Conservation (phyloP, 2,797 vertebrate species). For the Adelosebastes latens region DNA sequence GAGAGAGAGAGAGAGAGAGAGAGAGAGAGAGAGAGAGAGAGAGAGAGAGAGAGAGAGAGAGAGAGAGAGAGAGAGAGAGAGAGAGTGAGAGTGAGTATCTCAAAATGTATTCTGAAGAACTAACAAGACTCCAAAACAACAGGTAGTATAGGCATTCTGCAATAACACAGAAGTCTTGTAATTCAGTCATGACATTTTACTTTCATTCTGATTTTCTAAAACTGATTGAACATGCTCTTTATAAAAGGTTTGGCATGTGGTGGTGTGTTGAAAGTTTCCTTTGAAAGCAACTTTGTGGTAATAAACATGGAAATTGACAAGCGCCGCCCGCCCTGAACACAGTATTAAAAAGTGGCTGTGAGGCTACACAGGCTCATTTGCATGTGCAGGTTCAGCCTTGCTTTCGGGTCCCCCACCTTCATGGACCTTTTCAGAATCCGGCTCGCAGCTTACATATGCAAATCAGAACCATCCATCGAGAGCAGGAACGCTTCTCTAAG, state of each 20-base stretch:
- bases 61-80: no score
- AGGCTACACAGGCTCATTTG: background rate
- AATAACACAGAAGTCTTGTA: background rate
- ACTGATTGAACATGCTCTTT: background rate
- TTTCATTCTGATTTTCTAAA: slow-evolving; percentile 4
- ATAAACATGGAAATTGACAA: background rate
- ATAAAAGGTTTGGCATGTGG: background rate
- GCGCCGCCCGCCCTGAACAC: background rate
- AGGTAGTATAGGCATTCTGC: background rate
- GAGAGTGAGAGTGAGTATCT: no score
- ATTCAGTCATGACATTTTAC: background rate
- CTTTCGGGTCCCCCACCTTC: background rate
- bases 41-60: no score
- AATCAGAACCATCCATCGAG: background rate
- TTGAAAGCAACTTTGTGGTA: background rate
- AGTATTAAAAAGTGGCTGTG: background rate
- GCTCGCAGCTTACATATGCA: background rate
- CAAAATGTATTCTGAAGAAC: slow-evolving; percentile 13
- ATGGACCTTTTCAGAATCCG: background rate
- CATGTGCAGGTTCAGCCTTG: background rate
- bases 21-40: no score
- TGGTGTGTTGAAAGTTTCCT: background rate
- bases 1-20: slow-evolving; percentile 10
- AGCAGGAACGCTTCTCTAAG: background rate
- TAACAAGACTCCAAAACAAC: slow-evolving; percentile 3